Percentiles rank a stretch among this genome's conserved stretches.
Evolutionary conservation across 2,888 invertebrate genomes (phyloP).

Genomic region (Chymomyza caudatula): DNA sequence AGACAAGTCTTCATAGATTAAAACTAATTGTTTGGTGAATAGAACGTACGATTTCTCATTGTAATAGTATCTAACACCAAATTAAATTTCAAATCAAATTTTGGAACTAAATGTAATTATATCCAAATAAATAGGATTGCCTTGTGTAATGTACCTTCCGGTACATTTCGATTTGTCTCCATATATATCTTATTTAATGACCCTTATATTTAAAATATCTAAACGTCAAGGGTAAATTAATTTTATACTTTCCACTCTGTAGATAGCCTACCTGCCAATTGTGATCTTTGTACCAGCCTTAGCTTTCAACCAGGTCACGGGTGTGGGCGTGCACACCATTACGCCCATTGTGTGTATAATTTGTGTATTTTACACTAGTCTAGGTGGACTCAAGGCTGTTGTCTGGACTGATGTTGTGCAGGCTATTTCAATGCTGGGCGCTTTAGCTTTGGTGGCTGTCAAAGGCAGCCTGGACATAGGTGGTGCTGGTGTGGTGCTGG

Average conservation of each 20-base stretch:
- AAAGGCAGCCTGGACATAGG: slow-evolving; percentile 88
- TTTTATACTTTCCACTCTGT: slow-evolving; percentile 56
- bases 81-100: no score
- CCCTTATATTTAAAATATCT: not conserved
- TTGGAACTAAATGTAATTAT: no score
- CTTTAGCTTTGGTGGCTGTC: slow-evolving; percentile 85
- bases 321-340: slow-evolving; percentile 88
- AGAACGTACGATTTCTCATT: no score
- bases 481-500: slow-evolving; percentile 83
- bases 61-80: no score
- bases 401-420: slow-evolving; percentile 89
- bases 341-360: slow-evolving; percentile 90
- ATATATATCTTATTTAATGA: not conserved
- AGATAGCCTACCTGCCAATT: slow-evolving; percentile 88
- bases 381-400: slow-evolving; percentile 89
- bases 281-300: slow-evolving; percentile 89
- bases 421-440: slow-evolving; percentile 87
- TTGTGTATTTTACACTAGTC: slow-evolving; percentile 91
- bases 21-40: not conserved
- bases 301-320: slow-evolving; percentile 92
- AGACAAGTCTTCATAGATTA: not conserved
- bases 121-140: no score
- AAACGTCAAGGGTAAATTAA: not conserved
- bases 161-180: no score
- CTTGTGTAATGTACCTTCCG: no score